Percentiles rank a stretch among this genome's conserved stretches.
Evolutionary conservation across 2,797 vertebrate genomes (phyloP).

Genomic region (Diglossa cyanea): DNA sequence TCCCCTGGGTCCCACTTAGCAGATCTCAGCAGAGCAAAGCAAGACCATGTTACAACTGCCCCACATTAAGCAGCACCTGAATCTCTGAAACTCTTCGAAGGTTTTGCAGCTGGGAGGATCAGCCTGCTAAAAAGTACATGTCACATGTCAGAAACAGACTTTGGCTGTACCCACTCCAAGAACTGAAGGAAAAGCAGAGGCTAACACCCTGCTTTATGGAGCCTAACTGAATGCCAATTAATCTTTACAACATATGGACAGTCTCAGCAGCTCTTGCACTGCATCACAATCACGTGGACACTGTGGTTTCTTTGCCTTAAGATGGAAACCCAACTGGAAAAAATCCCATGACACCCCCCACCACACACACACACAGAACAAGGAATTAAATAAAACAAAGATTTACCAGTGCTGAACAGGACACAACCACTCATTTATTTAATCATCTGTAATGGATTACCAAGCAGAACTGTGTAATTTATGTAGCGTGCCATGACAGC

Average conservation of each 20-base stretch:
- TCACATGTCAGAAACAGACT: neutral
- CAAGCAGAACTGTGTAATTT: neutral
- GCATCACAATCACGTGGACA: neutral
- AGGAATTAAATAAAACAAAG: neutral
- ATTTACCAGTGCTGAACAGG: neutral
- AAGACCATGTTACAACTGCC: neutral
- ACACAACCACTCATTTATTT: neutral
- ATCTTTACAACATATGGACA: constrained; percentile 22
- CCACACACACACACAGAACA: neutral
- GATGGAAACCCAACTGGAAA: neutral
- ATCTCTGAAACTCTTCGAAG: neutral
- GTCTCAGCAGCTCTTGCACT: neutral
- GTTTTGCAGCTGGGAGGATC: neutral
- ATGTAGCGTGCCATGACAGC: neutral
- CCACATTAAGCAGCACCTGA: neutral
- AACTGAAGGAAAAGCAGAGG: constrained; percentile 27
- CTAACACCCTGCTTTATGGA: constrained; percentile 30
- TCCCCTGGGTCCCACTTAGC: neutral
- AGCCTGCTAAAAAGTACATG: neutral
- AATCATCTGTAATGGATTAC: neutral
- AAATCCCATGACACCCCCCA: neutral
- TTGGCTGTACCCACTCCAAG: neutral
- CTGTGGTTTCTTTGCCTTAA: neutral
- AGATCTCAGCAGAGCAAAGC: neutral
- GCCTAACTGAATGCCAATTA: constrained; percentile 33